These are phyloP conservation scores for Archilochus colubris DNA, from an alignment of 2,113 vertebrate species.

Conservation along the genomic window DNA sequence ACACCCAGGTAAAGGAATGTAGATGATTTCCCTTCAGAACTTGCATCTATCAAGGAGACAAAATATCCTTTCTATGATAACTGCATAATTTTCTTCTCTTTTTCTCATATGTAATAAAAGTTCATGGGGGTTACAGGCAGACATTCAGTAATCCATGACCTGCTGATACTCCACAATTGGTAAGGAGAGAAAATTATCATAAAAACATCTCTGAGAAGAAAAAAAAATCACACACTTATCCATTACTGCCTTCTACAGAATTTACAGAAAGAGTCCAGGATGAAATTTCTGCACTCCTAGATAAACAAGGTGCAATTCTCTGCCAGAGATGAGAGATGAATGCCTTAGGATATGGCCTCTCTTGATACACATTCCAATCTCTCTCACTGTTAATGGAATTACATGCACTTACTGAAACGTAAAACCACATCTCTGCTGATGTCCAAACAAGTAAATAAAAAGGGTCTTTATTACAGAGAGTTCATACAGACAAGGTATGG, in stretches of 20 bases:
- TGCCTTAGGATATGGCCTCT: neutral
- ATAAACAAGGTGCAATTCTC: neutral
- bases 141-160: neutral
- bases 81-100: neutral
- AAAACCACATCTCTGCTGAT: neutral
- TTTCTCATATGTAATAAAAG: neutral
- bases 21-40: neutral
- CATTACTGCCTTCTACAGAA: neutral
- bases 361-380: neutral
- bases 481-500: neutral
- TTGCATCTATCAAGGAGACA: neutral
- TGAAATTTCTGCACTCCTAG: neutral
- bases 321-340: neutral
- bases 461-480: neutral
- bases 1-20: neutral
- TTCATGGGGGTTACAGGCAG: neutral
- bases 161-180: neutral
- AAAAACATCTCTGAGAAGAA: neutral
- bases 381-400: neutral
- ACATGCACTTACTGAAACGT: neutral
- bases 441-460: neutral
- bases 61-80: neutral
- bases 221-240: neutral
- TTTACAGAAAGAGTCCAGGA: neutral
- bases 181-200: neutral